Evolutionary conservation across 2,888 invertebrate species (phyloP), one percentile per base, ranked within the genome.

Genomic region (Erannis defoliaria): DNA sequence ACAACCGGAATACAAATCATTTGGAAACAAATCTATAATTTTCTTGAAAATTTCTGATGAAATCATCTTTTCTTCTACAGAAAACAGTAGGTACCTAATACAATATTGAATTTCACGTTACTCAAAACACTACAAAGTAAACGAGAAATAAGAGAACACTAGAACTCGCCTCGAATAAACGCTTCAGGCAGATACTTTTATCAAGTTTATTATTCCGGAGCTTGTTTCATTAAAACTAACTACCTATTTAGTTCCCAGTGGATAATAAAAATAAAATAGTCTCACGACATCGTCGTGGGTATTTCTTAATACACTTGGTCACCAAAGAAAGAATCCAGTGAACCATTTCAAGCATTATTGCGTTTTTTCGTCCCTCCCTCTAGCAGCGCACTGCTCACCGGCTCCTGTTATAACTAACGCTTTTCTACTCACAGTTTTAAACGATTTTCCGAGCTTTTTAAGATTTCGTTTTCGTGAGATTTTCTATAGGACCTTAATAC

Each of bases 291-390:
- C 51, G 31, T 73, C 67, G 73, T 65, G 71, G 72, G 77, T 74
- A 80, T 81, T 80, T 80, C 77, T 77, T 80, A 81, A 82, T 81
- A 79, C 77, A 78, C 77, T 76, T 71, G 73, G 67, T 72, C 72
- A 74, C 67, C 73, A 76, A 76, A 75, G 78, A 78, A 81, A 76
- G 76, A 80, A 80, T 78, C 73, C 67, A 67, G 68, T 74, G 73
- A 69, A 71, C 75, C 74, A 73, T 80, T 80, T 77, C 55, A 64
- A 61, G 60, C 59, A 66, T 69, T 69, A 66, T 81, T 77, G 72
- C 80, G 74, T 73, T 77, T 67, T 55, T 66, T 61, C 59, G 64
- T 67, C 68, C 70, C 59, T 53, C 64, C 67, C 66, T 69, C 66
- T 68, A 61, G 72, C 66, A 68, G 68, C 66, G 70, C 69, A 65